Percentiles rank a stretch among this genome's conserved stretches.
Conservation (phyloP, 1,140 invertebrate genomes). For the Drosophila burlai region DNA sequence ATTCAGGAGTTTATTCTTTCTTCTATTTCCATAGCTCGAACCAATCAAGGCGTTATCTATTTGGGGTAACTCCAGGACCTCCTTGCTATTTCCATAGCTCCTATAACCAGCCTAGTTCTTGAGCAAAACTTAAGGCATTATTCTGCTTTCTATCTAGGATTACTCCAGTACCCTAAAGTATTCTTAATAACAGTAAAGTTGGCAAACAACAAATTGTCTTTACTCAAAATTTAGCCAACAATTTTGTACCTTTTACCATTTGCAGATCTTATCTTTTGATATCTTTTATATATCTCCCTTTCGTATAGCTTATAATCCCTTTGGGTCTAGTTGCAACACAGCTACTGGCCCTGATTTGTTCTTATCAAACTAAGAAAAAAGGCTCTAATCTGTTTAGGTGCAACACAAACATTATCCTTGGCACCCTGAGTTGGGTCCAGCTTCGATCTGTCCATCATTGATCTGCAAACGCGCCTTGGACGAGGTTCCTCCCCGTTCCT, state of each 20-base stretch:
- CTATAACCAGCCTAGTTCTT: too few species aligned
- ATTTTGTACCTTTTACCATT: background rate
- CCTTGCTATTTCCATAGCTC: background rate
- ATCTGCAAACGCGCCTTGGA: background rate
- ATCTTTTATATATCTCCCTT: background rate
- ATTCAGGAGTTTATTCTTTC: too few species aligned
- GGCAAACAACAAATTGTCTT: too few species aligned
- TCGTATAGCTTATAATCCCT: slow-evolving; percentile 22
- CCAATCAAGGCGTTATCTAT: background rate
- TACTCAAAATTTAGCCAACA: too few species aligned
- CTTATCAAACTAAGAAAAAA: background rate
- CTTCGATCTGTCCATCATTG: slow-evolving; percentile 42
- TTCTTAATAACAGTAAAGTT: too few species aligned
- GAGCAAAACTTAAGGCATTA: background rate
- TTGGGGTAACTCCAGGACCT: background rate
- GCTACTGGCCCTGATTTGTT: background rate
- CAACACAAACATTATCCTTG: slow-evolving; percentile 39
- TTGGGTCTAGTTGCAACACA: background rate
- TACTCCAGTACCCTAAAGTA: background rate
- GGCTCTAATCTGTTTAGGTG: slow-evolving; percentile 43
- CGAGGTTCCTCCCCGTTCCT: slow-evolving; percentile 2
- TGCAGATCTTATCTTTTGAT: background rate
- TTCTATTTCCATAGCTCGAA: background rate
- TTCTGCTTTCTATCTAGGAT: background rate
- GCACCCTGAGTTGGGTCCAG: slow-evolving; percentile 25